Evolutionary conservation across 2,888 invertebrate genomes (phyloP).

Genomic region (Agrypnus murinus): DNA sequence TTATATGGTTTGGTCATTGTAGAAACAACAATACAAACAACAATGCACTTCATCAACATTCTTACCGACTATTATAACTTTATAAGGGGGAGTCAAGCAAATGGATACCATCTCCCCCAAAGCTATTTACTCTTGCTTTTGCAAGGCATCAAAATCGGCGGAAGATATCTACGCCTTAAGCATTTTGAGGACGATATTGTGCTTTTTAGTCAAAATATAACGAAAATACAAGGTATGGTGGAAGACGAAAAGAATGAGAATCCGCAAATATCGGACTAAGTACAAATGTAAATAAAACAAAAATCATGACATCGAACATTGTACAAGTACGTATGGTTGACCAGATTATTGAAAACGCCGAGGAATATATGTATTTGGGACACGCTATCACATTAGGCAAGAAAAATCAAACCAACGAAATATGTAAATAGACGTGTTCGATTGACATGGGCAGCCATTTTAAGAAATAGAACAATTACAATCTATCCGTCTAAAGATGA

Average conservation of each 20-base stretch:
- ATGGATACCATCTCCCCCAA: no score
- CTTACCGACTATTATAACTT: no score
- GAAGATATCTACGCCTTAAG: not conserved
- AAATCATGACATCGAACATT: not conserved
- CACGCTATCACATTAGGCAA: constrained; percentile 2
- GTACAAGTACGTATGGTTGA: not conserved
- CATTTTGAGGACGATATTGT: not conserved
- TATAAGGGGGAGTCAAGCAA: no score
- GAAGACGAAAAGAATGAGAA: not conserved
- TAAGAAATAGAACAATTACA: no score
- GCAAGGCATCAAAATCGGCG: not conserved
- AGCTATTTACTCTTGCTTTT: no score
- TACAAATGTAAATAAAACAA: not conserved
- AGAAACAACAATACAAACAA: no score
- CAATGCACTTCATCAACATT: no score
- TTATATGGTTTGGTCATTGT: no score
- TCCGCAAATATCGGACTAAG: no score
- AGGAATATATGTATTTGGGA: constrained; percentile 1
- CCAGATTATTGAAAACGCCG: not conserved
- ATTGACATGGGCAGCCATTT: constrained; percentile 2
- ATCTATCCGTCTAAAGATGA: no score
- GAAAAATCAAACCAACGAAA: not conserved
- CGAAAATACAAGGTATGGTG: not conserved
- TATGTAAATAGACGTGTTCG: constrained; percentile 5
- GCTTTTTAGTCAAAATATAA: not conserved